Base-by-base conservation (phyloP, 2,113 vertebrate species). In the Microtus pennsylvanicus region DNA sequence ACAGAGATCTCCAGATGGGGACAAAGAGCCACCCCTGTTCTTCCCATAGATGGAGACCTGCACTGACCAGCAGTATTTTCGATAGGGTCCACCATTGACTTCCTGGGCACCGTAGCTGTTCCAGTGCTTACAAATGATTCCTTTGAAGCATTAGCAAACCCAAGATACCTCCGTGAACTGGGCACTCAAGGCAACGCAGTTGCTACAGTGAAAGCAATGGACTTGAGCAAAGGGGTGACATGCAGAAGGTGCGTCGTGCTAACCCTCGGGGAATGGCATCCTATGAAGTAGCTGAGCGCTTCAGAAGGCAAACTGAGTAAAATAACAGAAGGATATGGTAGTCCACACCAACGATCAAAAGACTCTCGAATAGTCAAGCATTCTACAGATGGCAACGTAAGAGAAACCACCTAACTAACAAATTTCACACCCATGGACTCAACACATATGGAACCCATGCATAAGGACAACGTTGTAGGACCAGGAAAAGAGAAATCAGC, bases 241-340 rank as follows among this genome's bases (percentile, higher is more conserved):
- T 19, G 26, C 55, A 85, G 78, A 24, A 69, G 30, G 35, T 11
- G 14, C 58, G 26, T 10, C 83, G 14, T 45, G 22, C 3, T 77
- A 61, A 33, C 42, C 69, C 0, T n/a, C 28, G 52, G 78, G 50
- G 50, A 89, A 47, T 28, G 47, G 45, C 14, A 69, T 30, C 33
- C 22, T 61, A 42, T 33, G 77, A 90, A 75, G 76, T 69, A 77
- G 69, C 70, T 19, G n/a, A 72, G n/a, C 45, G 78, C 24, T 45
- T 93, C 38, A 1, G 74, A 76, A 83, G 52, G 93, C 17, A 87
- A 95, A 61, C 74, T 9, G 88, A 28, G 45, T 35, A 83, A 96
- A 52, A 77, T 42, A 94, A 52, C 26, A 52, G 89, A 35, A 94
- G 75, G 72, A 75, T 38, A 38, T 75, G 42, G 50, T 5, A 83